Conservation (phyloP, 2,888 invertebrate genomes). For the Lithophane socia region DNA sequence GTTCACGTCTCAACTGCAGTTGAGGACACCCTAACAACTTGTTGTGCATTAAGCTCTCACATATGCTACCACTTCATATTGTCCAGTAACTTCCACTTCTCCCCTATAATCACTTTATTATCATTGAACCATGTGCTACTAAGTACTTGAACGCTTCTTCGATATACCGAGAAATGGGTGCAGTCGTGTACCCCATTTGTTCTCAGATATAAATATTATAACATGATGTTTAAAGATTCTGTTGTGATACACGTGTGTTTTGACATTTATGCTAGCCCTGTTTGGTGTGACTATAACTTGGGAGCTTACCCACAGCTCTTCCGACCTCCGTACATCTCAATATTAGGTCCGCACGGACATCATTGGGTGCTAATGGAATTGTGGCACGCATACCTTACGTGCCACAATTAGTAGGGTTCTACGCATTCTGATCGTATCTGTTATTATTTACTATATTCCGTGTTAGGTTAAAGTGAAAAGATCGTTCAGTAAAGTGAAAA, state of each 20-base stretch:
- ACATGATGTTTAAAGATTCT: background rate
- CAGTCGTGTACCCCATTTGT: background rate
- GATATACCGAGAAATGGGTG: background rate
- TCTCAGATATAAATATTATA: background rate
- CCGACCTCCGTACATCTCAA: slow-evolving; percentile 39
- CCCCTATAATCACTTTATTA: slow-evolving; percentile 12
- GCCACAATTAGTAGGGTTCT: slow-evolving; percentile 53
- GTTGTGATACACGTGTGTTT: background rate
- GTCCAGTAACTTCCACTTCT: background rate
- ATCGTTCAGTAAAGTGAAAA: background rate
- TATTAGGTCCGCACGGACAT: slow-evolving; percentile 48
- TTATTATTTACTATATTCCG: background rate
- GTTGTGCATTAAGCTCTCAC: slow-evolving; percentile 5
- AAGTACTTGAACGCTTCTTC: slow-evolving; percentile 4
- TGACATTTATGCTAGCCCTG: slow-evolving; percentile 1
- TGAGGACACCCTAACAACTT: background rate
- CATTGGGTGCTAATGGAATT: slow-evolving; percentile 63
- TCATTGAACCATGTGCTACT: background rate
- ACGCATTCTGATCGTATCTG: slow-evolving; percentile 15
- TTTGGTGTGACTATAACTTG: background rate
- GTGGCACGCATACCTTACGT: slow-evolving; percentile 63
- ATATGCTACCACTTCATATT: slow-evolving; percentile 19
- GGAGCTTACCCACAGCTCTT: slow-evolving; percentile 8
- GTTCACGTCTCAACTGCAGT: background rate
- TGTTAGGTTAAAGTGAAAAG: slow-evolving; percentile 11